Evolutionary conservation across 2,113 vertebrate genomes (phyloP).

Genomic region (Ammospiza caudacuta): DNA sequence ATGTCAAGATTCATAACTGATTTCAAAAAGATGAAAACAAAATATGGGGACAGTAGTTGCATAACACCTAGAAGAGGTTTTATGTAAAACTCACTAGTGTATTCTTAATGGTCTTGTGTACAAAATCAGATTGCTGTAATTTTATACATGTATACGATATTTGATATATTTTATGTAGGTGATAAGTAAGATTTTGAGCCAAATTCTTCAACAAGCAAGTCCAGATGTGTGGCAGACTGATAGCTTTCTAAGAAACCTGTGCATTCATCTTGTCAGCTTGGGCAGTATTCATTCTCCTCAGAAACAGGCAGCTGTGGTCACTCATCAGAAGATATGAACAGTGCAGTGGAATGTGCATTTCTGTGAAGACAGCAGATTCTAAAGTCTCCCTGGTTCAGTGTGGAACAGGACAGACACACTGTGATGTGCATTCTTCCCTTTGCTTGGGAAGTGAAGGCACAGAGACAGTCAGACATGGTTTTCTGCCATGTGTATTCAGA

Average conservation of each 20-base stretch:
- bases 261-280: not conserved
- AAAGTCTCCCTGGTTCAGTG: not conserved
- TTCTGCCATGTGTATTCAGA: not conserved
- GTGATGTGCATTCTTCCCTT: not conserved
- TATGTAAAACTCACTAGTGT: not conserved
- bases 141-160: not conserved
- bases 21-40: not conserved
- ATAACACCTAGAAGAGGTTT: not conserved
- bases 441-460: not conserved
- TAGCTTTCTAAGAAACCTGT: not conserved
- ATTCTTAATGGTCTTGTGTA: not conserved
- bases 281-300: not conserved
- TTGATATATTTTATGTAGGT: not conserved
- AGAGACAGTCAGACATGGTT: not conserved
- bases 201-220: not conserved
- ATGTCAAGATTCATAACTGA: not conserved
- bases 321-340: not conserved
- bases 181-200: not conserved
- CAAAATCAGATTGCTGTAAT: not conserved
- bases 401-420: not conserved
- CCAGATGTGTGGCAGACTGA: not conserved
- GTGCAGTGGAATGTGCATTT: not conserved
- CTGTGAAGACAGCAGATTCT: not conserved
- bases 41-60: not conserved
- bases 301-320: not conserved